A percentile compares a stretch with the other conserved stretches of the same genome.
phyloP scores from a whole-genome alignment of 2,797 vertebrate species.

The Ctenochaetus hawaiiensis region DNA sequence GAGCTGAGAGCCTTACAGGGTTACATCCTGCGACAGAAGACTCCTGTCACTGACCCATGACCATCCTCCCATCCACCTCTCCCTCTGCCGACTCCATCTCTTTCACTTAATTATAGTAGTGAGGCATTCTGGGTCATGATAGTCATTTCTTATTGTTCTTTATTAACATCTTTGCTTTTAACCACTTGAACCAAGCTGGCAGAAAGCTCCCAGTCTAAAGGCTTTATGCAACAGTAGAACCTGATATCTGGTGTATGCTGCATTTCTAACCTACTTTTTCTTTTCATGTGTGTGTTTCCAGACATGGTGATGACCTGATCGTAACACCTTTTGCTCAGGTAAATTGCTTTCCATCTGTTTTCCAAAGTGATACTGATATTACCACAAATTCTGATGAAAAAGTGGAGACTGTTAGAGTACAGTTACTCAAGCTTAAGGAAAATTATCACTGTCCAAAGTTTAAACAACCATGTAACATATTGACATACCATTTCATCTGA shows the following conservation, averaged over 20 bases:
- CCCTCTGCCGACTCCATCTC: not conserved
- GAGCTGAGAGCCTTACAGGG: conserved; percentile 31
- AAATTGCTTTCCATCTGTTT: conserved; percentile 49
- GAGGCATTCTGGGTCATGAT: conserved; percentile 7
- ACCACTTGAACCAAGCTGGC: not conserved
- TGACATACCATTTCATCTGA: too few relatives aligned
- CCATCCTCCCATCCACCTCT: conserved; percentile 14
- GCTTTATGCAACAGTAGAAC: not conserved
- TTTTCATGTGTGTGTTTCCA: conserved; percentile 66
- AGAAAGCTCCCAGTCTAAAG: not conserved
- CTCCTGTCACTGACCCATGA: conserved; percentile 28
- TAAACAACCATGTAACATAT: not conserved
- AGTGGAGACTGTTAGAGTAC: not conserved
- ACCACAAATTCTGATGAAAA: not conserved
- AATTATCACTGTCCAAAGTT: not conserved
- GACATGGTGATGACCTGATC: conserved; percentile 99
- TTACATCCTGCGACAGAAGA: conserved; percentile 14
- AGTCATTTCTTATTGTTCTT: conserved; percentile 13
- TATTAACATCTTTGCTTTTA: conserved; percentile 17
- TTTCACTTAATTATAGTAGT: conserved; percentile 40
- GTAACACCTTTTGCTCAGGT: conserved; percentile 99
- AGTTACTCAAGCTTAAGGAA: not conserved
- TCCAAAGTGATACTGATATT: conserved; percentile 2
- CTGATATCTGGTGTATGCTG: not conserved
- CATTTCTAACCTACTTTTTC: conserved; percentile 2